phyloP scores from a whole-genome alignment of 2,888 invertebrate genomes.

The Drosophila colorata region DNA sequence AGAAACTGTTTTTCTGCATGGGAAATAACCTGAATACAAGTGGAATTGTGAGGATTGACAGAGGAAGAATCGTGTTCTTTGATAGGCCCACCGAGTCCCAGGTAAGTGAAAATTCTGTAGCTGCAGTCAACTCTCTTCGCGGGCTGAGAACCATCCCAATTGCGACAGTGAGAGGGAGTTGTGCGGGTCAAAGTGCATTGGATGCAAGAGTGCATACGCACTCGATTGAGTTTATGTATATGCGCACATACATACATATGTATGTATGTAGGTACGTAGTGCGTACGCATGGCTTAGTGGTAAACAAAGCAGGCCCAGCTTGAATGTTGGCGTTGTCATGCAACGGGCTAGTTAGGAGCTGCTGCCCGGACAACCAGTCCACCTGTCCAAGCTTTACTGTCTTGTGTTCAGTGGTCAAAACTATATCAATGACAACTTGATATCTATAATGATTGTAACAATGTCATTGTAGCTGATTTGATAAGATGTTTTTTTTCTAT shows the following conservation, averaged over 20 bases:
- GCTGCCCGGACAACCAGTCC: constrained; percentile 39
- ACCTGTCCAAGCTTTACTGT: constrained; percentile 10
- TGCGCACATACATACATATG: too few relatives aligned
- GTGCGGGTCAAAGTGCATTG: constrained; percentile 11
- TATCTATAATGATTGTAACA: too few relatives aligned
- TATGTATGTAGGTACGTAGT: not conserved
- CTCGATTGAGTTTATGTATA: not conserved
- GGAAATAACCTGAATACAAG: constrained; percentile 53
- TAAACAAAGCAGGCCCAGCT: constrained; percentile 14
- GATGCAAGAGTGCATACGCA: constrained; percentile 5
- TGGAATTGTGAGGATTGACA: constrained; percentile 30
- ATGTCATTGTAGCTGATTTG: too few relatives aligned
- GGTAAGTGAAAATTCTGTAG: constrained; percentile 41
- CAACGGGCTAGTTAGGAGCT: constrained; percentile 6
- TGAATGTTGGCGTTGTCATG: constrained; percentile 9
- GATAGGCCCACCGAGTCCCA: constrained; percentile 46
- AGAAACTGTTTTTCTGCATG: constrained; percentile 51
- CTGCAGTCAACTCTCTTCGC: not conserved
- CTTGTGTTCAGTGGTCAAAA: not conserved
- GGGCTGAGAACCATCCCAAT: not conserved
- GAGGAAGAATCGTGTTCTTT: constrained; percentile 36
- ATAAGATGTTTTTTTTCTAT: too few relatives aligned
- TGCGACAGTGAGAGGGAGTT: constrained; percentile 23
- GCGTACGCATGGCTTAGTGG: too few relatives aligned
- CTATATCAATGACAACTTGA: not conserved